Conservation (phyloP, 1,140 invertebrate genomes). For the Leptopilina boulardi region DNA sequence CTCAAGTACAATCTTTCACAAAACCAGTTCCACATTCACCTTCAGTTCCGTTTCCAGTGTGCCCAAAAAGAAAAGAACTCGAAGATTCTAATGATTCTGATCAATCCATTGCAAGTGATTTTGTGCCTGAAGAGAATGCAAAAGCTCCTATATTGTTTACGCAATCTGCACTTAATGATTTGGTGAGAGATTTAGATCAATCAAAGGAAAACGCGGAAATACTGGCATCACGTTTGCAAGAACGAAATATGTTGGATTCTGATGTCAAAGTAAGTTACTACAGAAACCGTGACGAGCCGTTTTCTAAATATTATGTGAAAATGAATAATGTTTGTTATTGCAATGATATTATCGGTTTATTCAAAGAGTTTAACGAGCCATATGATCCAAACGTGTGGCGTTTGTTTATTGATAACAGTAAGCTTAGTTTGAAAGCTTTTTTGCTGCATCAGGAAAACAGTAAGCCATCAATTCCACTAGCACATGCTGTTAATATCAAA, state of each 20-base stretch:
- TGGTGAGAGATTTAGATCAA: constrained; percentile 2
- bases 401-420: neutral
- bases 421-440: neutral
- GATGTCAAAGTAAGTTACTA: neutral
- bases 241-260: neutral
- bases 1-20: no score
- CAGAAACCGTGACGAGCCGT: neutral
- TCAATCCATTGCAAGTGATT: no score
- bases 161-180: constrained; percentile 16
- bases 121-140: no score
- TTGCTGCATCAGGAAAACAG: neutral
- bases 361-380: neutral
- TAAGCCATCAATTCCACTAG: neutral
- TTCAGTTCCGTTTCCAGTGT: no score
- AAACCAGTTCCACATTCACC: no score
- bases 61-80: no score
- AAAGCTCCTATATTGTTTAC: neutral
- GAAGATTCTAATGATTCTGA: no score
- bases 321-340: no score
- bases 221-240: neutral
- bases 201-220: constrained; percentile 11
- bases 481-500: neutral
- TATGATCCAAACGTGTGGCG: neutral
- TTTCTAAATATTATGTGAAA: neutral
- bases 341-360: no score